Percentiles rank a stretch among this genome's conserved stretches.
Conservation (phyloP, 1,140 invertebrate species). For the Macrotrachela quadricornifera region DNA sequence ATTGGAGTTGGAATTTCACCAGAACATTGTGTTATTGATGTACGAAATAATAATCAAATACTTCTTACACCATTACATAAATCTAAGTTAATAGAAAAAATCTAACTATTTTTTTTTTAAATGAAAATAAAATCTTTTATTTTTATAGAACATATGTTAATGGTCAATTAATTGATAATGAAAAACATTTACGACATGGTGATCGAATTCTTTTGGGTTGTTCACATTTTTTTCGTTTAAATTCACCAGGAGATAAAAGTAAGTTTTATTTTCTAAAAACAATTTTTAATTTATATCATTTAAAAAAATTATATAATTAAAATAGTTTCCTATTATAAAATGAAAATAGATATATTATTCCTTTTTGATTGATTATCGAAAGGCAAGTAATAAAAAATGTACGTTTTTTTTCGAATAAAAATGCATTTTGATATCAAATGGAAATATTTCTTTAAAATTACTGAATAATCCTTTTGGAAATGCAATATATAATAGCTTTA, state of each 20-base stretch:
- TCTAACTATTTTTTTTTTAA: not conserved
- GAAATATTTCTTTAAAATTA: too few relatives aligned
- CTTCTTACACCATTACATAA: constrained; percentile 41
- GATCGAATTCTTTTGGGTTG: constrained; percentile 77
- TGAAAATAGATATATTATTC: too few relatives aligned
- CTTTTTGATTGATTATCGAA: too few relatives aligned
- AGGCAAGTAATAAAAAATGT: too few relatives aligned
- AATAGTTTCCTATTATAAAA: too few relatives aligned
- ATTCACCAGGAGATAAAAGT: constrained; percentile 13
- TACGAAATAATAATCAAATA: constrained; percentile 50
- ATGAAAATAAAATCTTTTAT: not conserved
- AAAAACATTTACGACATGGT: constrained; percentile 51
- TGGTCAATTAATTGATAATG: constrained; percentile 30
- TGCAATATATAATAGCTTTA: too few relatives aligned
- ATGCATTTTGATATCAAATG: too few relatives aligned
- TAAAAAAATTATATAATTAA: too few relatives aligned
- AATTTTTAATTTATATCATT: too few relatives aligned
- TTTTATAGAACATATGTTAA: constrained; percentile 36
- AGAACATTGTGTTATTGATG: constrained; percentile 64
- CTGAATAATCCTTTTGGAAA: too few relatives aligned
- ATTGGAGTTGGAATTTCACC: constrained; percentile 76
- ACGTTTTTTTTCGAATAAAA: too few relatives aligned
- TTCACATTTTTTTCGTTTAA: constrained; percentile 30
- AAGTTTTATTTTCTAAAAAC: too few relatives aligned
- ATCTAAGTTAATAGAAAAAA: constrained; percentile 45